A percentile compares a stretch with the other conserved stretches of the same genome.
phyloP scores from a whole-genome alignment of 2,888 invertebrate genomes.

The Scaptomyza polygonia region DNA sequence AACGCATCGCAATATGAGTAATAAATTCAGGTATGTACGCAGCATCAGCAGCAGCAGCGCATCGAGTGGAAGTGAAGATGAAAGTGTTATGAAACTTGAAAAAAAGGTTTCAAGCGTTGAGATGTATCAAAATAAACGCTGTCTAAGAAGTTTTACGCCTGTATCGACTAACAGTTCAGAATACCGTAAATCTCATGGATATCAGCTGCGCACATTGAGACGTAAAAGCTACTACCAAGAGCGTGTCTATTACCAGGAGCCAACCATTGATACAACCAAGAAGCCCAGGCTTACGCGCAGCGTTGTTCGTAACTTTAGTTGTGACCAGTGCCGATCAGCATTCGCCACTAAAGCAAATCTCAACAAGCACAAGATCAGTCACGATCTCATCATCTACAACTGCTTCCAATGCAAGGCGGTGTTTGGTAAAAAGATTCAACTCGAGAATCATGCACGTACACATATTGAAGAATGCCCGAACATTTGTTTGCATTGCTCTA shows the following conservation, averaged over 20 bases:
- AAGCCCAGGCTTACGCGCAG: too few species aligned
- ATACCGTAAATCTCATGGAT: background rate
- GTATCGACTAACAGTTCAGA: background rate
- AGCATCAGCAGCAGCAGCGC: background rate
- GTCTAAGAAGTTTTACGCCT: background rate
- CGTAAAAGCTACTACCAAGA: background rate
- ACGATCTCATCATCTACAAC: background rate
- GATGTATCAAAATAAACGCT: background rate
- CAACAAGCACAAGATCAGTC: background rate
- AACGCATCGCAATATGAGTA: background rate
- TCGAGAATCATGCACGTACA: constrained; percentile 1
- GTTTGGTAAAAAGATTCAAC: background rate
- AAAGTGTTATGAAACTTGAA: background rate
- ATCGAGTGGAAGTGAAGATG: background rate
- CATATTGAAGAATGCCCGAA: constrained; percentile 5
- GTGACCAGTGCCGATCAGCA: background rate
- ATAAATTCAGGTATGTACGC: background rate
- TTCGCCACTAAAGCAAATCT: background rate
- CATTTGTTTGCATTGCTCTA: constrained; percentile 12
- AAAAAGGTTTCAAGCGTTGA: background rate
- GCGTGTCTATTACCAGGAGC: background rate
- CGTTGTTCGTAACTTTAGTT: background rate
- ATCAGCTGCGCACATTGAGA: background rate
- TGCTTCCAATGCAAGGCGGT: constrained; percentile 13
- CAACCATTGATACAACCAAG: too few species aligned